A percentile compares a stretch with the other conserved stretches of the same genome.
Conservation (phyloP, 2,113 vertebrate genomes). For the Nettapus auritus region DNA sequence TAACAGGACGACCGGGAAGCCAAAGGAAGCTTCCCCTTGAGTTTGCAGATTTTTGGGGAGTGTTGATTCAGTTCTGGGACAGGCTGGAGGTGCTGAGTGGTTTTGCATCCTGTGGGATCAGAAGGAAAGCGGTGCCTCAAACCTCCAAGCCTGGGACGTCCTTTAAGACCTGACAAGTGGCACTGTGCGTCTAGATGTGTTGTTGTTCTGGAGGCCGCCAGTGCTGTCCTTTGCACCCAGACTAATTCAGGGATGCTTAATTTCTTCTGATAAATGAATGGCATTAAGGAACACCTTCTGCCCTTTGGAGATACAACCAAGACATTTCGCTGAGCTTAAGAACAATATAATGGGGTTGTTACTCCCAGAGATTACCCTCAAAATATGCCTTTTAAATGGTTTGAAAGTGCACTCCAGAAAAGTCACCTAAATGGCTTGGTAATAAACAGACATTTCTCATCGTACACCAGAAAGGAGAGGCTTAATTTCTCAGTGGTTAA, state of each 20-base stretch:
- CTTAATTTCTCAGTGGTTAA: constrained; percentile 24
- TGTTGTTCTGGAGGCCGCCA: background rate
- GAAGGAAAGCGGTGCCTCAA: background rate
- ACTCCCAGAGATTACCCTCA: constrained; percentile 2
- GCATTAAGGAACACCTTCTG: background rate
- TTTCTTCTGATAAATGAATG: constrained; percentile 24
- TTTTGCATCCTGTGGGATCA: background rate
- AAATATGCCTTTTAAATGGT: constrained; percentile 48
- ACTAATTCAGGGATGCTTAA: background rate
- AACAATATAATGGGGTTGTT: background rate
- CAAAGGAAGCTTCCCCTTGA: no score
- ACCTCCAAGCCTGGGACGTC: background rate
- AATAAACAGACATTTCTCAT: constrained; percentile 49
- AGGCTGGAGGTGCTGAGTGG: accelerated
- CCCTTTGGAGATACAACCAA: constrained; percentile 18
- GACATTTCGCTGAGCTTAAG: background rate
- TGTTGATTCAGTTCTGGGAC: background rate
- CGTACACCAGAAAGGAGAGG: background rate
- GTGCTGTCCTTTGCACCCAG: background rate
- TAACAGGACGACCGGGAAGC: background rate
- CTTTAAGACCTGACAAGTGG: background rate
- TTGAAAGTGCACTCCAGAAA: constrained; percentile 6
- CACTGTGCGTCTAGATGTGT: accelerated
- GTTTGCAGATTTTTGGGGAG: accelerated
- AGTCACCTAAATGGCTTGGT: constrained; percentile 30